Conservation (phyloP, 2,797 vertebrate genomes). For the Argentina silus region DNA sequence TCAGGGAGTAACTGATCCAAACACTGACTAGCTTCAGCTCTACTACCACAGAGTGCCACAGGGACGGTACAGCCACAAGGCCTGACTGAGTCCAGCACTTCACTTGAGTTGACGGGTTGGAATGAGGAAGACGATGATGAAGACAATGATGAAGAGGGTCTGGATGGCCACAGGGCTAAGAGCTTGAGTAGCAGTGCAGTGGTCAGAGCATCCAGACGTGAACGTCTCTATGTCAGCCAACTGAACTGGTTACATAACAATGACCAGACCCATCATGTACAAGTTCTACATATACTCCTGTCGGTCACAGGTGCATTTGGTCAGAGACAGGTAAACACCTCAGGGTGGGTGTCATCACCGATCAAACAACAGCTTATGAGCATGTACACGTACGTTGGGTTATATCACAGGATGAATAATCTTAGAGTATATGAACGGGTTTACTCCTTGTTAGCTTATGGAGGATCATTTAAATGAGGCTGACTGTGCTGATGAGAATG, state of each 20-base stretch:
- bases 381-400: background rate
- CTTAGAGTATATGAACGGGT: no score
- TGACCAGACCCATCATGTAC: conserved; percentile 46
- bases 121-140: conserved; percentile 39
- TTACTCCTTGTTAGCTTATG: no score
- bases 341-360: conserved; percentile 54
- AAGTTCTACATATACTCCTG: conserved; percentile 58
- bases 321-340: conserved; percentile 47
- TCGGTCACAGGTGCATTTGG: conserved; percentile 53
- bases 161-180: conserved; percentile 16
- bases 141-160: conserved; percentile 39
- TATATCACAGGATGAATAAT: background rate
- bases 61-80: background rate
- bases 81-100: conserved; percentile 29
- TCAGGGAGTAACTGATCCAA: conserved; percentile 6
- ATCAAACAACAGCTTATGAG: conserved; percentile 61
- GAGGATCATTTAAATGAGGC: no score
- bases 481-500: no score
- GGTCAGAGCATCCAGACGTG: conserved; percentile 62
- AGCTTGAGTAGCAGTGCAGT: conserved; percentile 30
- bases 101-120: conserved; percentile 54
- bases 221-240: conserved; percentile 51
- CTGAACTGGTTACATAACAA: conserved; percentile 41
- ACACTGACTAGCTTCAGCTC: background rate
- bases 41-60: background rate